A percentile compares a stretch with the other conserved stretches of the same genome.
These are phyloP conservation scores for Esox lucius DNA, from an alignment of 2,797 vertebrate genomes.

Conservation along the genomic window DNA sequence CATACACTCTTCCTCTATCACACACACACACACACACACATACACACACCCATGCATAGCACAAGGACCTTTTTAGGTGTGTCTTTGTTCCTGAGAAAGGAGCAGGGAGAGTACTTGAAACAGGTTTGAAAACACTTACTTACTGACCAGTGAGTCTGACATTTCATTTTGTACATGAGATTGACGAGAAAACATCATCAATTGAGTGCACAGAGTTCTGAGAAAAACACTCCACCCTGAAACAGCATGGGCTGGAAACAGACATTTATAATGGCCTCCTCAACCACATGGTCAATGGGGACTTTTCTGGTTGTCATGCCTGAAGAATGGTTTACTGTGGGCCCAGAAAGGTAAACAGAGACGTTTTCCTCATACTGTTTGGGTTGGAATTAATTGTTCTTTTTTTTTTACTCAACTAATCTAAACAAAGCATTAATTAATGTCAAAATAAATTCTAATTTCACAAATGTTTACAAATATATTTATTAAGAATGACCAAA, in stretches of 20 bases:
- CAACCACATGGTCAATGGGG: slow-evolving; percentile 47
- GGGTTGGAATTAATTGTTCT: too few species aligned
- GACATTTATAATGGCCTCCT: slow-evolving; percentile 41
- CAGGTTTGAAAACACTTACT: neutral
- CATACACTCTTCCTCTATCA: too few species aligned
- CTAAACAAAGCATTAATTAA: too few species aligned
- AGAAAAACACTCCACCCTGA: slow-evolving; percentile 16
- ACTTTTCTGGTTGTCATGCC: slow-evolving; percentile 50
- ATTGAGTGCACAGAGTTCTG: slow-evolving; percentile 21
- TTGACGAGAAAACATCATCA: slow-evolving; percentile 36
- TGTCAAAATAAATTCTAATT: too few species aligned
- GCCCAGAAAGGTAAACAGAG: slow-evolving; percentile 34
- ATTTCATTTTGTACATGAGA: slow-evolving; percentile 21
- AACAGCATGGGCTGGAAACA: slow-evolving; percentile 25
- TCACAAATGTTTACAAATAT: too few species aligned
- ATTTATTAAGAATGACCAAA: too few species aligned
- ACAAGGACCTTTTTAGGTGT: neutral
- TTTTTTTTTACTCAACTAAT: too few species aligned
- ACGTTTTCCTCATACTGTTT: too few species aligned
- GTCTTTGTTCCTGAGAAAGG: neutral
- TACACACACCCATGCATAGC: neutral
- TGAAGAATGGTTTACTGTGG: slow-evolving; percentile 38
- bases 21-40: too few species aligned
- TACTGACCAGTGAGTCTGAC: slow-evolving; percentile 5
- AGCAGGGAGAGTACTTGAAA: neutral